These are phyloP conservation scores for Tachyglossus aculeatus DNA, from an alignment of 2,797 vertebrate species.

Conservation along the genomic window DNA sequence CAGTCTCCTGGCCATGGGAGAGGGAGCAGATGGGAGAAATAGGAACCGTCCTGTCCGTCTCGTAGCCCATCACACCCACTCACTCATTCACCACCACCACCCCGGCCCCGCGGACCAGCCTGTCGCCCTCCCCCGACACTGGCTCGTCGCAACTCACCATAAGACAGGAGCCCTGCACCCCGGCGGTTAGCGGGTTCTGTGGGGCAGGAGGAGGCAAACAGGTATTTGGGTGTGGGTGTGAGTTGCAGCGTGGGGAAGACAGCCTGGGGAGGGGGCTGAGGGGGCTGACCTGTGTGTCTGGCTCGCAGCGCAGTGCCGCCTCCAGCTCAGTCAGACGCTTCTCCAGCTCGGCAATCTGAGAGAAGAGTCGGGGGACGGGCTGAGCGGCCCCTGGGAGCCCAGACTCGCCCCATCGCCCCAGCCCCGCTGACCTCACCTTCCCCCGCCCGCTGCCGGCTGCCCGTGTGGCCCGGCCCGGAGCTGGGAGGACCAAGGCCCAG, in stretches of 20 bases:
- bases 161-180: conserved; percentile 86
- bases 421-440: not conserved
- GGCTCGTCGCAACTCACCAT: too few relatives aligned
- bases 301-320: conserved; percentile 83
- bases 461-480: accelerated
- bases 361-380: not conserved
- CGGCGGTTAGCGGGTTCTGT: conserved; percentile 87
- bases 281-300: conserved; percentile 85
- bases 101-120: accelerated
- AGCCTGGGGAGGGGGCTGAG: not conserved
- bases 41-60: not conserved
- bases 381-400: not conserved
- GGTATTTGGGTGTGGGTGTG: not conserved
- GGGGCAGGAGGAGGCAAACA: conserved; percentile 29
- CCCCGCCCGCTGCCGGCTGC: not conserved
- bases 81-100: not conserved
- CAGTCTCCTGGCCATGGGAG: conserved; percentile 78
- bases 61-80: not conserved
- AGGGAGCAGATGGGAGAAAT: not conserved
- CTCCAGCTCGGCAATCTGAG: conserved; percentile 89
- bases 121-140: accelerated
- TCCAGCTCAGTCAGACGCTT: conserved; percentile 91
- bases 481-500: not conserved
- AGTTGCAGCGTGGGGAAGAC: not conserved
- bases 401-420: too few relatives aligned